Conservation (phyloP, 2,888 invertebrate species). For the Cerceris rybyensis region DNA sequence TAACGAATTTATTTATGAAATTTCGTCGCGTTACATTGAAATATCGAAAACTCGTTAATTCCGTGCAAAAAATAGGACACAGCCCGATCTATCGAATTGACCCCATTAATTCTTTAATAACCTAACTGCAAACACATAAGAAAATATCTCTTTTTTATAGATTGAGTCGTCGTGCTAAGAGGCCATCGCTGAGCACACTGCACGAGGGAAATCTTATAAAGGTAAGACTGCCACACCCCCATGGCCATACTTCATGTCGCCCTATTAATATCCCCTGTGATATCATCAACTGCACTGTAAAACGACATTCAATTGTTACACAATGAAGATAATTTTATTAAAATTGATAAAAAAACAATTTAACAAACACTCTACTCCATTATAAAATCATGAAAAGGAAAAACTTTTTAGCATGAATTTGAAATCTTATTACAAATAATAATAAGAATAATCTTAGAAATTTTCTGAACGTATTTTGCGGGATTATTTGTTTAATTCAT, state of each 20-base stretch:
- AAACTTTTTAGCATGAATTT: no score
- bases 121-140: constrained; percentile 17
- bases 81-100: neutral
- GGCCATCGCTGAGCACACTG: constrained; percentile 92
- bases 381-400: no score
- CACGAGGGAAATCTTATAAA: constrained; percentile 84
- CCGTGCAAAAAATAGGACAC: no score
- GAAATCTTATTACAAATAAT: no score
- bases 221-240: constrained; percentile 74
- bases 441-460: no score
- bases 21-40: no score
- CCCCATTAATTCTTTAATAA: constrained; percentile 1
- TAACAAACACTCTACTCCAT: neutral
- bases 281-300: constrained; percentile 24
- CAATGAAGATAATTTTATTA: neutral
- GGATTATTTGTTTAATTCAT: no score
- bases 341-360: neutral
- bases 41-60: no score
- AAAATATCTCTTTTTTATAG: constrained; percentile 62
- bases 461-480: no score
- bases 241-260: constrained; percentile 4
- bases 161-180: constrained; percentile 86
- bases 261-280: neutral
- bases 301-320: neutral
- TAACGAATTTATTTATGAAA: no score